phyloP scores from a whole-genome alignment of 2,888 invertebrate genomes.

The Julus scanicus region DNA sequence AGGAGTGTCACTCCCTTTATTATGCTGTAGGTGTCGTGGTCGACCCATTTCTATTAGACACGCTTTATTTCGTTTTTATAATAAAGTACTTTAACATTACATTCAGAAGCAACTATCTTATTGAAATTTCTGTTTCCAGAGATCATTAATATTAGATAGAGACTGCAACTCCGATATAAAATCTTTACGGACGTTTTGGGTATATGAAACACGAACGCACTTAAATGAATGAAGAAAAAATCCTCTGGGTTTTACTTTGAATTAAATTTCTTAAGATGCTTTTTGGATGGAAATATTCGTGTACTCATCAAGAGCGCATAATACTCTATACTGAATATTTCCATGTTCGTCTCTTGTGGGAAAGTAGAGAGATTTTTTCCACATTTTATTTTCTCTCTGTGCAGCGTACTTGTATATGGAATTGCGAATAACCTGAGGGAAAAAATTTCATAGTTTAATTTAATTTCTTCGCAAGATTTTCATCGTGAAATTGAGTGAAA shows the following conservation, averaged over 20 bases:
- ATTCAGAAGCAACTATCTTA: not conserved
- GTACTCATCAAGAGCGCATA: slow-evolving; percentile 11
- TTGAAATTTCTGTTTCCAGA: slow-evolving; percentile 18
- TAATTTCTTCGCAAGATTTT: not conserved
- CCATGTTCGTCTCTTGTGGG: not conserved
- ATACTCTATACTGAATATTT: not conserved
- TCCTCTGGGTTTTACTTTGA: slow-evolving; percentile 10
- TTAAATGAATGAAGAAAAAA: slow-evolving; percentile 38
- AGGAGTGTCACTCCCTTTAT: not conserved
- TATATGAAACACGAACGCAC: not conserved
- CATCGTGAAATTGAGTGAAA: not conserved
- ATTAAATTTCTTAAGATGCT: slow-evolving; percentile 28
- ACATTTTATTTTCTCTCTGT: not conserved
- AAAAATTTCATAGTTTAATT: slow-evolving; percentile 13
- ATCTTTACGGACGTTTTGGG: not conserved
- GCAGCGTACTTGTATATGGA: not conserved
- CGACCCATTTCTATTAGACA: not conserved
- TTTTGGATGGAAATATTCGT: not conserved
- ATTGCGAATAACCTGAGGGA: not conserved
- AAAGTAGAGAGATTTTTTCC: not conserved
- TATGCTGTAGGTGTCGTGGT: not conserved
- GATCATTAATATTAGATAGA: slow-evolving; percentile 39
- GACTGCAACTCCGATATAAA: not conserved
- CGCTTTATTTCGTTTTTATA: not conserved
- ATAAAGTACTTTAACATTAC: not conserved